These are phyloP conservation scores for Sebastes dallii DNA, from an alignment of 2,797 vertebrate genomes.

Conservation along the genomic window DNA sequence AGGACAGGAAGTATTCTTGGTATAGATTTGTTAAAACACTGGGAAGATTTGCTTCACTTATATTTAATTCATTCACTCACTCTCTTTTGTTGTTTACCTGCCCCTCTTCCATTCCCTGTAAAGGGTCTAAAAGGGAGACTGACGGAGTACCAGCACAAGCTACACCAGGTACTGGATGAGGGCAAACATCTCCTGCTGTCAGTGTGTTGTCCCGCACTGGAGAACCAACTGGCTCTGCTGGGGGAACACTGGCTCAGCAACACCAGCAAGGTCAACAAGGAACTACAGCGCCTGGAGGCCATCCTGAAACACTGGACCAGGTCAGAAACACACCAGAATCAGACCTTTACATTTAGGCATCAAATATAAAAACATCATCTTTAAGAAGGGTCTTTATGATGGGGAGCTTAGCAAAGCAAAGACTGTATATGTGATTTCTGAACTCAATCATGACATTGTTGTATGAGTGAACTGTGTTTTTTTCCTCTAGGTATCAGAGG, in stretches of 20 bases:
- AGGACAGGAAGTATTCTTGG: not conserved
- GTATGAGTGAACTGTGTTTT: not conserved
- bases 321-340: conserved; percentile 70
- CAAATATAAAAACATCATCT: not conserved
- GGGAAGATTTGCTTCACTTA: not conserved
- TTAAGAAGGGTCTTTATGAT: not conserved
- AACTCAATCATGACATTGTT: not conserved
- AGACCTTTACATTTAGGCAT: not conserved
- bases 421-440: not conserved
- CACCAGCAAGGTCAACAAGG: conserved; percentile 89
- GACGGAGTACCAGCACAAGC: conserved; percentile 89
- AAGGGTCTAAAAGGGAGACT: conserved; percentile 90
- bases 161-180: conserved; percentile 93
- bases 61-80: not conserved
- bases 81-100: not conserved
- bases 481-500: conserved; percentile 88
- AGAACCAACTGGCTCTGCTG: conserved; percentile 89
- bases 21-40: not conserved
- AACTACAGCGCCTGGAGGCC: conserved; percentile 91
- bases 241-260: conserved; percentile 93
- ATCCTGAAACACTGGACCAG: conserved; percentile 97
- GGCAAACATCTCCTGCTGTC: conserved; percentile 91
- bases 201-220: conserved; percentile 89
- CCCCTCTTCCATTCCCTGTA: not conserved
- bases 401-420: not conserved